Base-by-base conservation (phyloP, 2,797 vertebrate species). In the Oreonectes daqikongensis region DNA sequence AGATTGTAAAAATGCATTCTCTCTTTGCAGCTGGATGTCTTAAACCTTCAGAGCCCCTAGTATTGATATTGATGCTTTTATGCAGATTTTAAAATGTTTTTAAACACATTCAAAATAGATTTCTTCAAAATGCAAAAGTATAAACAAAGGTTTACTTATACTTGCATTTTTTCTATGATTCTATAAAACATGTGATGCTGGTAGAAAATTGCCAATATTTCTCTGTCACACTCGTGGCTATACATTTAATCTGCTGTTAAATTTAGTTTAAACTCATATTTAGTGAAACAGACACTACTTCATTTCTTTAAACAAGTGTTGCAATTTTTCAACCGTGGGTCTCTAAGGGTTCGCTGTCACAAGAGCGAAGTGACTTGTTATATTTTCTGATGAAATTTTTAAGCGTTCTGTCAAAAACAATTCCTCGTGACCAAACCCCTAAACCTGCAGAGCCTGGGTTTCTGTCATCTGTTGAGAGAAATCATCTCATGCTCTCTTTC, bases 391-490 rank as follows among this genome's bases (percentile, higher is more conserved):
- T 72, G 18, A 35, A 35, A 44, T 72, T 73, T 64, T 72, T 52
- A 70, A 53, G 55, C 28, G n/a, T 20, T 9, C n/a, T 69, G 53
- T 77, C 75, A 72, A 61, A 70, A 32, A 53, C 28, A 9, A 26
- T 66, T 61, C 46, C 69, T 38, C 24, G 1, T 32, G 60, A 74
- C 75, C 69, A 79, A 68, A 63, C 52, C 75, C 48, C 60, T 40
- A 60, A 66, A 61, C 57, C 52, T 48, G 46, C 4, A 66, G 14
- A 66, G n/a, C 35, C 22, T 30, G 65, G 50, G 38, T 38, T 48
- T 60, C 73, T 77, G 79, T 76, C 79, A 77, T 75, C 50, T 59
- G 69, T 55, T 78, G 76, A 81, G 72, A 79, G 68, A 72, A 64
- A 81, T 79, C 35, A 17, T 69, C 38, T 76, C 72, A 69, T 72